Evolutionary conservation across 1,140 invertebrate species (phyloP), one percentile per base, ranked within the genome.

Genomic region (Manduca sexta): DNA sequence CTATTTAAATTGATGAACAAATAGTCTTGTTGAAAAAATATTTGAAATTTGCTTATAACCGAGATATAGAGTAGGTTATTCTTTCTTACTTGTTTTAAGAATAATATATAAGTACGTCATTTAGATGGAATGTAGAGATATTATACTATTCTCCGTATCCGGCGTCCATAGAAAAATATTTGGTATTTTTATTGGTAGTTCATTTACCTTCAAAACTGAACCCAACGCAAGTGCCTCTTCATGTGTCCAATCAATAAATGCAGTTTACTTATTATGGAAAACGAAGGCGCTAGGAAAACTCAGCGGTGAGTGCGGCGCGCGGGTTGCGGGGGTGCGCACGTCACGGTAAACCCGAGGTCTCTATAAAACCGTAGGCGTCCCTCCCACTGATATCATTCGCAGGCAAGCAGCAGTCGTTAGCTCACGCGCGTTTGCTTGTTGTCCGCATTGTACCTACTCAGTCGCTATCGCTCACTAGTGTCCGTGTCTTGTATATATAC

Each of bases 281-380:
- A 43, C 16, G 35, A 35, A 40, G 45, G 52, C 39, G 46, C 26
- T 43, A 43, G 41, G 41, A 43, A 69, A 69, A 74, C 52, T 60
- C 37, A 44, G 44, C 49, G 40, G 56, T 45, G 52, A 10, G 56
- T 52, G 21, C 35, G 54, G 47, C 57, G 69, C 45, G 56, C 55
- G 62, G 55, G 61, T 43, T 13, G 54, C 39, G 45, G 61, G 52
- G 57, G 66, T 29, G 43, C 39, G 55, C 34, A 81, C 77, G 77
- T 81, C 80, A 81, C 65, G 51, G 63, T 62, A 80, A 78, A 77
- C 60, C 68, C 75, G 77, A 81, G 78, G 74, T 69, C 81, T 80
- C 74, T 83, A 84, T 86, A 86, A 58, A 86, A 76, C 48, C 63
- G 57, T 37, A 34, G 46, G 18, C 50, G 61, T 61, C 74, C 75